These are phyloP conservation scores for Dicrostonyx torquatus DNA, from an alignment of 2,797 vertebrate species.

Conservation along the genomic window DNA sequence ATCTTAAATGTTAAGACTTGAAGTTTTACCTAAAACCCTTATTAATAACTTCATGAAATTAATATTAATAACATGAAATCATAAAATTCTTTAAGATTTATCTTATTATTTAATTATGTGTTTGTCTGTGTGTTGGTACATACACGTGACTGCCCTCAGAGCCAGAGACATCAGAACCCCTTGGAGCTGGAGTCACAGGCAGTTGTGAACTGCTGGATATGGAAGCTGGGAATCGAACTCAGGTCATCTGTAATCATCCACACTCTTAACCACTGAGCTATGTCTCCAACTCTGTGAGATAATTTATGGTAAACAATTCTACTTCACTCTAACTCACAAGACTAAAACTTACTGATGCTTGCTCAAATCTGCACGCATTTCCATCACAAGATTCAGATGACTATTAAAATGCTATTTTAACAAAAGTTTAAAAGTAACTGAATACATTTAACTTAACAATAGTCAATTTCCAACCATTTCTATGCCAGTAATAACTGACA, in stretches of 20 bases:
- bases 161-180: neutral
- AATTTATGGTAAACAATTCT: neutral
- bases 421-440: constrained; percentile 34
- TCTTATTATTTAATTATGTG: neutral
- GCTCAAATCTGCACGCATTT: neutral
- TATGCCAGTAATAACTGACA: neutral
- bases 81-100: neutral
- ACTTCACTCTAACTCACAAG: neutral
- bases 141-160: neutral
- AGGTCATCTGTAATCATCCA: neutral
- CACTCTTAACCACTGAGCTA: neutral
- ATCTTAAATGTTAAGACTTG: neutral
- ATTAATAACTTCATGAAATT: neutral
- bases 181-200: neutral
- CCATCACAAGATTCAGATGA: neutral
- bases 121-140: neutral
- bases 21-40: neutral
- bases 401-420: constrained; percentile 22
- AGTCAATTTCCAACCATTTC: constrained; percentile 11
- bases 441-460: neutral
- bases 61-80: neutral
- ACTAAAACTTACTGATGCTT: neutral
- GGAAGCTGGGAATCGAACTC: neutral
- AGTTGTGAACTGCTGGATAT: neutral
- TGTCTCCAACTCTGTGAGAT: neutral